Evolutionary conservation across 2,113 vertebrate genomes (phyloP).

Genomic region (Nannobrachium achirus): DNA sequence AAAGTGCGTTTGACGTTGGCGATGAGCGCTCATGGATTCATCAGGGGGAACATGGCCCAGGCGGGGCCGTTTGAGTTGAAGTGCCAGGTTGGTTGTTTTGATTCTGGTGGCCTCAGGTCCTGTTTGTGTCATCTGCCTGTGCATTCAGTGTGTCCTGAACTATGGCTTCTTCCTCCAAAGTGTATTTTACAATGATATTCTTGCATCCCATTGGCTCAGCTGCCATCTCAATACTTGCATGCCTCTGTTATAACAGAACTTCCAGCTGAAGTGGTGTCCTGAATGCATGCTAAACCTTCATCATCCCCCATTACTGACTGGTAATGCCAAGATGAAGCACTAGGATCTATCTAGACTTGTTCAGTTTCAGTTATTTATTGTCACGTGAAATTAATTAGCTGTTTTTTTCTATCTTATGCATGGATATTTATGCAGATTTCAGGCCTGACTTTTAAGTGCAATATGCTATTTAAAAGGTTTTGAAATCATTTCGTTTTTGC

Average conservation of each 20-base stretch:
- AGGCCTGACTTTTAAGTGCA: no score
- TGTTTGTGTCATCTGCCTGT: constrained; percentile 93
- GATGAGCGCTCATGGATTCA: constrained; percentile 86
- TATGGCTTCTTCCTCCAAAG: constrained; percentile 86
- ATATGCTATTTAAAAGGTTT: no score
- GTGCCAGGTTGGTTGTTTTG: constrained; percentile 93
- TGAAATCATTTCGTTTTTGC: no score
- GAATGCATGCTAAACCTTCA: neutral
- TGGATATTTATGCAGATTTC: no score
- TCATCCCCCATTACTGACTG: neutral
- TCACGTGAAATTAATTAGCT: no score
- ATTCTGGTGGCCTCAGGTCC: constrained; percentile 83
- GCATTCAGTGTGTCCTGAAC: constrained; percentile 97
- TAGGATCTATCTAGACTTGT: neutral
- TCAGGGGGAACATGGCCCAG: constrained; percentile 78
- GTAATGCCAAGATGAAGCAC: neutral
- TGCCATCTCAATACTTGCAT: constrained; percentile 34
- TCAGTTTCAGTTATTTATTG: neutral
- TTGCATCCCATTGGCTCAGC: constrained; percentile 49
- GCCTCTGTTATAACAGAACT: neutral
- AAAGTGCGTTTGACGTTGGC: constrained; percentile 84
- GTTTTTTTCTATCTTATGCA: no score
- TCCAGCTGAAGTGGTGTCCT: neutral
- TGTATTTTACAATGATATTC: constrained; percentile 99
- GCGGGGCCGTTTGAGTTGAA: constrained; percentile 90